Base-by-base conservation (phyloP, 1,140 invertebrate species). In the Planococcus citri region DNA sequence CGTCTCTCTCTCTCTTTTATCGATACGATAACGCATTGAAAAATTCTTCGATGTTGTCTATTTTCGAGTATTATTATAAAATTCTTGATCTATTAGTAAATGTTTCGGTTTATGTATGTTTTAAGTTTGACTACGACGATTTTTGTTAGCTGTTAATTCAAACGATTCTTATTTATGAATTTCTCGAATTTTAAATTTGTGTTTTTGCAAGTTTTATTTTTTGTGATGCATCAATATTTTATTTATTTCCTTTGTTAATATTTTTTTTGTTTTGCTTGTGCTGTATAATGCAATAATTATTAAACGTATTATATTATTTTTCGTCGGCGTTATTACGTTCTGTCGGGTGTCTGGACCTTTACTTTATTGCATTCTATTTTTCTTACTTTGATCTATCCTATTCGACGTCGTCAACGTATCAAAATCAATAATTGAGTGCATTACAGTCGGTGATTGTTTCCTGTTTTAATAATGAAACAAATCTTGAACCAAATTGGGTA, bases 261-360 rank as follows among this genome's bases (percentile, higher is more conserved):
- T 51, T 51, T 51, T n/a, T n/a, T 51, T 51, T 51, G 41, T 51
- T 51, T 51, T 51, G 41, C 41, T 51, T 51, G 41, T 51, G 41
- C 41, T 51, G 41, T 51, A 51, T 51, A 51, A 51, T 51, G 41
- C 41, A 51, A 51, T 51, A 9, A 51, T 51, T 51, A 51, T 51
- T 17, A 51, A 51, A 51, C n/a, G 41, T 51, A 51, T 20, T 51
- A 51, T 51, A 6, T 51, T 51, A 17, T 51, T 17, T 51, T 17
- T 20, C n/a, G 41, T 51, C 17, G 41, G 41, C 17, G 29, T 33
- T 33, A n/a, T n/a, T n/a, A n/a, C n/a, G 29, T 33, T 33, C 12
- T 33, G n/a, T n/a, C n/a, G n/a, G n/a, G n/a, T n/a, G n/a, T n/a
- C n/a, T n/a, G n/a, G n/a, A n/a, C n/a, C n/a, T n/a, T n/a, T n/a